phyloP scores from a whole-genome alignment of 2,797 vertebrate genomes.

The Echeneis naucrates region DNA sequence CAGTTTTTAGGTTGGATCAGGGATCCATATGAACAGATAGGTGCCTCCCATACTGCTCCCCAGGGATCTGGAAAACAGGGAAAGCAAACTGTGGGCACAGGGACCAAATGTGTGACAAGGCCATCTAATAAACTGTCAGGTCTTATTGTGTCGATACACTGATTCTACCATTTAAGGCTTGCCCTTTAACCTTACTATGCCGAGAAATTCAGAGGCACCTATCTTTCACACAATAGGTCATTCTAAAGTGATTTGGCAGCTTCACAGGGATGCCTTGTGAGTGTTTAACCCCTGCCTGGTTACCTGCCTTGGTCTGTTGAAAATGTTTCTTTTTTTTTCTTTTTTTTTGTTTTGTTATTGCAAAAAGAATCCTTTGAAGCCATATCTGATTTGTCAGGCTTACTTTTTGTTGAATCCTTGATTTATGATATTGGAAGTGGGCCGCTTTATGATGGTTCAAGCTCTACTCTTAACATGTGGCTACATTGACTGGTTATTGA shows the following conservation, averaged over 20 bases:
- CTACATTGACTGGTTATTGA: slow-evolving; percentile 77
- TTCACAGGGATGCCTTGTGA: slow-evolving; percentile 66
- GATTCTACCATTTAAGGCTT: slow-evolving; percentile 84
- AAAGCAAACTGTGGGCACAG: slow-evolving; percentile 78
- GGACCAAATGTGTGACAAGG: slow-evolving; percentile 80
- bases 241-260: slow-evolving; percentile 77
- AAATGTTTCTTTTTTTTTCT: no score
- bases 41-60: slow-evolving; percentile 74
- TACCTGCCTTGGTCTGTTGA: slow-evolving; percentile 55
- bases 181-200: slow-evolving; percentile 84
- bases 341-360: slow-evolving; percentile 56
- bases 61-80: slow-evolving; percentile 76
- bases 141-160: slow-evolving; percentile 88
- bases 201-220: slow-evolving; percentile 69
- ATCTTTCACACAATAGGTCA: slow-evolving; percentile 80
- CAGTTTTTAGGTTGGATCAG: slow-evolving; percentile 70
- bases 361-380: slow-evolving; percentile 39
- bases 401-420: slow-evolving; percentile 70
- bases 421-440: slow-evolving; percentile 79
- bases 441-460: slow-evolving; percentile 80
- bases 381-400: slow-evolving; percentile 72
- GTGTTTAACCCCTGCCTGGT: slow-evolving; percentile 72
- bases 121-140: slow-evolving; percentile 88
- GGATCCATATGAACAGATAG: slow-evolving; percentile 75
- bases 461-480: slow-evolving; percentile 72